Evolutionary conservation across 2,797 vertebrate species (phyloP).

Genomic region (Mus spretus): DNA sequence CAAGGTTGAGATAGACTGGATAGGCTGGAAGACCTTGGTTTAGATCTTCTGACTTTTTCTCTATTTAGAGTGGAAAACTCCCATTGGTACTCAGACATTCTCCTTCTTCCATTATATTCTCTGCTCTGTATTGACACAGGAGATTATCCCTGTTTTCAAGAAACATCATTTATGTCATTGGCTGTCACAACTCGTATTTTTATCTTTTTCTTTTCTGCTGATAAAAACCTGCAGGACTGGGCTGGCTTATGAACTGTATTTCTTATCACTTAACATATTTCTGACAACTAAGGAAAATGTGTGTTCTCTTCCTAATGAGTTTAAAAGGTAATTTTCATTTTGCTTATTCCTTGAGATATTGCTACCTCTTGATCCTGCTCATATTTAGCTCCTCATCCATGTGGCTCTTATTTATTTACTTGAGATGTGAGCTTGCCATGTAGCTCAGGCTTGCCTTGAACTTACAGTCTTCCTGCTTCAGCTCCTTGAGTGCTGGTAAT

Average conservation of each 20-base stretch:
- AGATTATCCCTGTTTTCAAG: conserved; percentile 32
- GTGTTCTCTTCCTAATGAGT: conserved; percentile 41
- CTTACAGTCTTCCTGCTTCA: not conserved
- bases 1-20: not conserved
- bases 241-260: conserved; percentile 36
- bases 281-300: conserved; percentile 43
- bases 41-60: conserved; percentile 42
- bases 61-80: conserved; percentile 36
- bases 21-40: conserved; percentile 17
- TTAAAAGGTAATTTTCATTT: conserved; percentile 58
- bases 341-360: not conserved
- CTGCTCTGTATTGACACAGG: conserved; percentile 18
- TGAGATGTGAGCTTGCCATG: no score
- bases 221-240: not conserved
- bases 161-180: conserved; percentile 60
- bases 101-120: not conserved
- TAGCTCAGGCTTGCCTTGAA: not conserved
- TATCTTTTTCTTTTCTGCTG: conserved; percentile 55
- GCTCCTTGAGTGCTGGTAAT: not conserved
- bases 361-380: not conserved
- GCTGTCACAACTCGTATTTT: conserved; percentile 48
- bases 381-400: conserved; percentile 27
- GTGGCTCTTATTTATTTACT: not conserved
- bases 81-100: not conserved
- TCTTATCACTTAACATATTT: conserved; percentile 17